Conservation (phyloP, 2,888 invertebrate genomes). For the Athrips mouffetella region DNA sequence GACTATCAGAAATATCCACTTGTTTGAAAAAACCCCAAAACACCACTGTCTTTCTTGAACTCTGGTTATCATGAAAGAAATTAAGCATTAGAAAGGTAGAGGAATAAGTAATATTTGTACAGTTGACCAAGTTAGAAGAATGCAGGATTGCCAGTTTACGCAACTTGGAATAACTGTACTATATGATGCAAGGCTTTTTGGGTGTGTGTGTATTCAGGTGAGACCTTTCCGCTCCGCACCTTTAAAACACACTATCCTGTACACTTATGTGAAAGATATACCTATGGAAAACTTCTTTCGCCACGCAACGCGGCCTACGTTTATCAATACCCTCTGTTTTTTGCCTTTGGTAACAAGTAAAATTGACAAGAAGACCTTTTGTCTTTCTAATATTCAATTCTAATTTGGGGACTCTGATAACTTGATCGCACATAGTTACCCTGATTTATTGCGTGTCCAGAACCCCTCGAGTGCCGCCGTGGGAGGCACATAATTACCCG, state of each 20-base stretch:
- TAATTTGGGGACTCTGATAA: constrained; percentile 32
- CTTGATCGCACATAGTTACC: constrained; percentile 48
- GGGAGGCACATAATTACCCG: constrained; percentile 54
- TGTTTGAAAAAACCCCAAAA: too few species aligned
- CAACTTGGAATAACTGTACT: constrained; percentile 45
- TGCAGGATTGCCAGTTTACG: constrained; percentile 52
- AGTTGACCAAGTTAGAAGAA: constrained; percentile 50
- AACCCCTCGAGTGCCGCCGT: constrained; percentile 42
- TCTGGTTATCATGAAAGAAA: too few species aligned
- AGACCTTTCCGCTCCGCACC: constrained; percentile 30
- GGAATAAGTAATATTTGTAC: constrained; percentile 44
- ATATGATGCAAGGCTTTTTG: constrained; percentile 43
- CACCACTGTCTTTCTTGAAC: too few species aligned
- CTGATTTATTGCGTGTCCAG: constrained; percentile 56
- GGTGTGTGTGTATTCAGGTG: constrained; percentile 60
- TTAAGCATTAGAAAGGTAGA: constrained; percentile 36
- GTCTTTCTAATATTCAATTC: neutral
- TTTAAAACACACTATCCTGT: neutral
- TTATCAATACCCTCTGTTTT: neutral
- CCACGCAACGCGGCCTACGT: neutral
- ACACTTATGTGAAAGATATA: neutral
- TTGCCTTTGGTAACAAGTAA: too few species aligned
- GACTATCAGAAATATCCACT: too few species aligned
- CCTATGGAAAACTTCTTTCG: neutral
- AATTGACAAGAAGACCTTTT: too few species aligned